Conservation (phyloP, 2,888 invertebrate genomes). For the Drosophila tanythrix region DNA sequence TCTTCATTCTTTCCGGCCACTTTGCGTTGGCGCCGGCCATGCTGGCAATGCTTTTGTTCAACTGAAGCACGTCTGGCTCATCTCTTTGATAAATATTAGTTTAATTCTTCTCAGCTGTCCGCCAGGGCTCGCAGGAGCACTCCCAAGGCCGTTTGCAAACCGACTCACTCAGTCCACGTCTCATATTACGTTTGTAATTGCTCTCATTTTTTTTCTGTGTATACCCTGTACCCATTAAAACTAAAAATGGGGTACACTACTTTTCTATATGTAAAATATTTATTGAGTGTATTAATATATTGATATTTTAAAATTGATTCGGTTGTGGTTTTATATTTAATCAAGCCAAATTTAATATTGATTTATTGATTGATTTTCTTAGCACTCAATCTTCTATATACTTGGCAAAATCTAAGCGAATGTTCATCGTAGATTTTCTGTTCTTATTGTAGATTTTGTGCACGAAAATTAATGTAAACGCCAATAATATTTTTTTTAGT, state of each 20-base stretch:
- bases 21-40: conserved; percentile 63
- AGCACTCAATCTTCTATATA: background rate
- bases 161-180: conserved; percentile 12
- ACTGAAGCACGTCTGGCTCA: conserved; percentile 70
- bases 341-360: background rate
- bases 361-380: background rate
- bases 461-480: too few relatives aligned
- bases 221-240: conserved; percentile 2
- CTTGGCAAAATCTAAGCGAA: background rate
- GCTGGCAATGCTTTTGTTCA: conserved; percentile 72
- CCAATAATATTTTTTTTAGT: too few relatives aligned
- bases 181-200: conserved; percentile 24
- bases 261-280: background rate
- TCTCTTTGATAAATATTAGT: conserved; percentile 79
- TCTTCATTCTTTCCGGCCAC: conserved; percentile 37
- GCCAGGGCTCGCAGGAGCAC: conserved; percentile 9
- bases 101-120: conserved; percentile 67
- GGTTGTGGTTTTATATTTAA: too few relatives aligned
- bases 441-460: too few relatives aligned
- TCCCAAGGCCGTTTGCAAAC: conserved; percentile 33
- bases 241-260: background rate
- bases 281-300: too few relatives aligned
- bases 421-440: too few relatives aligned
- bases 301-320: too few relatives aligned
- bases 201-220: background rate